These are phyloP conservation scores for Frieseomelitta varia DNA, from an alignment of 1,140 invertebrate genomes.

Conservation along the genomic window DNA sequence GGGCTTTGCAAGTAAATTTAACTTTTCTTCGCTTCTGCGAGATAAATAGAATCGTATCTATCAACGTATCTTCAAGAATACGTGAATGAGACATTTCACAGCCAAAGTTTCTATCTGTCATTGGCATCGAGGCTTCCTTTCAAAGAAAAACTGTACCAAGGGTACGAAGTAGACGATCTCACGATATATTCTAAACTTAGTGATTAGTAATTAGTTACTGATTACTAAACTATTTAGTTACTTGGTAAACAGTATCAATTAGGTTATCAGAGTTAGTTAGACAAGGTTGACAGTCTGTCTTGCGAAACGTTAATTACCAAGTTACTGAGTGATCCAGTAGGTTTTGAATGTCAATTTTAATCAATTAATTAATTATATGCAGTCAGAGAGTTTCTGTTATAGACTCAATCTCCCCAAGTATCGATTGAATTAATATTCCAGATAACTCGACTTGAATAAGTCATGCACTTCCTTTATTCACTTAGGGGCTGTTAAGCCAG, in stretches of 20 bases:
- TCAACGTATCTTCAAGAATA: neutral
- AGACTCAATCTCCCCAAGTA: too few species aligned
- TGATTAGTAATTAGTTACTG: neutral
- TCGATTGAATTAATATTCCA: too few species aligned
- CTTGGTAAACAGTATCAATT: neutral
- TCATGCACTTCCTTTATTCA: too few species aligned
- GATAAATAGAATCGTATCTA: neutral
- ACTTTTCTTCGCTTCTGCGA: too few species aligned
- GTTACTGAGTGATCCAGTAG: neutral
- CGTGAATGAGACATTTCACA: neutral
- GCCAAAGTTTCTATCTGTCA: neutral
- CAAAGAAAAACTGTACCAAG: neutral
- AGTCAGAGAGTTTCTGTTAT: too few species aligned
- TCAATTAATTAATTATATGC: neutral
- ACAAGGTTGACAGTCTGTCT: neutral
- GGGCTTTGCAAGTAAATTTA: too few species aligned
- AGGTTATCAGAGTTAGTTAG: neutral
- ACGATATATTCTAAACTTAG: neutral
- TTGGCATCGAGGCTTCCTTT: neutral
- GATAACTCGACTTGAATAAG: too few species aligned
- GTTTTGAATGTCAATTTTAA: neutral
- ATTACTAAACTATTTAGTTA: neutral
- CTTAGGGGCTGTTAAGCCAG: too few species aligned
- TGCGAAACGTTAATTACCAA: neutral
- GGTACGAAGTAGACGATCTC: neutral